These are phyloP conservation scores for Brachirus orientalis DNA, from an alignment of 2,113 vertebrate species.

Conservation along the genomic window DNA sequence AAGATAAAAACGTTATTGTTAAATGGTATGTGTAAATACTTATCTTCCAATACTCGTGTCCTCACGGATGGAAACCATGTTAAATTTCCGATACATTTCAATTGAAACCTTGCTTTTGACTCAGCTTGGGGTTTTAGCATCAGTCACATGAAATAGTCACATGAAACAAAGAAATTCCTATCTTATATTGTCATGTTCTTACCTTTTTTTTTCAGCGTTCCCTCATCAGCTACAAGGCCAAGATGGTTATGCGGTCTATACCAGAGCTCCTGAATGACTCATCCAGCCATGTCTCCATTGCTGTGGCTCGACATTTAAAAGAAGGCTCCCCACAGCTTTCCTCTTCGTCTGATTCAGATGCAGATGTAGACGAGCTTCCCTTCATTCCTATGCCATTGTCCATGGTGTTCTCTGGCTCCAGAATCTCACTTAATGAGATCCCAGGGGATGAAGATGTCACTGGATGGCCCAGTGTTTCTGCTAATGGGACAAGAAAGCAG, in stretches of 20 bases:
- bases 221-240: constrained; percentile 95
- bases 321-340: constrained; percentile 86
- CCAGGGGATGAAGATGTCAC: constrained; percentile 84
- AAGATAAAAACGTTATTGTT: not conserved
- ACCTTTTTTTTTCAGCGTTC: constrained; percentile 83
- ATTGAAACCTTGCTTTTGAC: too few relatives aligned
- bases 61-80: too few relatives aligned
- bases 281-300: constrained; percentile 88
- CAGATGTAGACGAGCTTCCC: constrained; percentile 93
- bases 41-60: too few relatives aligned
- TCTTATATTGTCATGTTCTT: not conserved
- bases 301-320: constrained; percentile 87
- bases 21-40: not conserved
- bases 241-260: constrained; percentile 94
- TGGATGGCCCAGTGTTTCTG: constrained; percentile 23
- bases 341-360: constrained; percentile 93
- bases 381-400: constrained; percentile 92
- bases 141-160: not conserved
- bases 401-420: constrained; percentile 89
- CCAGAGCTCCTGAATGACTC: constrained; percentile 91
- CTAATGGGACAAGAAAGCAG: constrained; percentile 43
- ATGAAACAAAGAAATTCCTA: not conserved
- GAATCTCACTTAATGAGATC: constrained; percentile 93
- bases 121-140: too few relatives aligned
- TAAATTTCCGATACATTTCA: too few relatives aligned